These are phyloP conservation scores for Elachura formosa DNA, from an alignment of 2,113 vertebrate species.

Conservation along the genomic window DNA sequence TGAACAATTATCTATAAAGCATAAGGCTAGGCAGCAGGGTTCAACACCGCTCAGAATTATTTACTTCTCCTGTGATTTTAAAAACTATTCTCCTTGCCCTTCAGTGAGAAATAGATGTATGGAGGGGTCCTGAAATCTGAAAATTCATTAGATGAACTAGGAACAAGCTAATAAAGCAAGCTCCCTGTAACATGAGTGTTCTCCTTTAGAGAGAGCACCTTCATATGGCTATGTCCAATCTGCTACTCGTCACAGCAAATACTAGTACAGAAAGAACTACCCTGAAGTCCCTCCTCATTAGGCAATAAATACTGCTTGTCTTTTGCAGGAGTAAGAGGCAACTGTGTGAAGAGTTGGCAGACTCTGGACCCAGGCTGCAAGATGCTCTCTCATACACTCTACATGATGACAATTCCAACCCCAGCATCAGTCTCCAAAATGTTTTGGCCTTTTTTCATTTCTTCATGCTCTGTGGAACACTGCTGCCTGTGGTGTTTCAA, in stretches of 20 bases:
- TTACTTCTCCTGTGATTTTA: constrained; percentile 16
- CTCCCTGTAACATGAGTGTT: background rate
- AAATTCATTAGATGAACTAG: constrained; percentile 27
- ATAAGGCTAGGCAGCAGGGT: constrained; percentile 1
- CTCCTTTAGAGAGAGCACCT: background rate
- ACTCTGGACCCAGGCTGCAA: background rate
- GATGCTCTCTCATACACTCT: rapidly evolving
- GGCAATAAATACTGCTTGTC: background rate
- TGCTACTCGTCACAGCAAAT: background rate
- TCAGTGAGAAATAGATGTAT: background rate
- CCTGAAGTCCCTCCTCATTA: background rate
- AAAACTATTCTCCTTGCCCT: constrained; percentile 21
- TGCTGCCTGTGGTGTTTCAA: background rate
- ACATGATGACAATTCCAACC: rapidly evolving
- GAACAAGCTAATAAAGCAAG: constrained; percentile 13
- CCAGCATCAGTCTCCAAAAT: background rate
- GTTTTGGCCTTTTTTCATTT: background rate
- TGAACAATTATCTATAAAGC: constrained; percentile 51
- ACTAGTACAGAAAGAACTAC: background rate
- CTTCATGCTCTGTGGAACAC: background rate
- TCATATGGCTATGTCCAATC: background rate
- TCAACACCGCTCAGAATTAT: constrained; percentile 29
- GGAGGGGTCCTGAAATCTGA: background rate
- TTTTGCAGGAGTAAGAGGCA: background rate
- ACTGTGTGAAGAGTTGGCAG: background rate